Base-by-base conservation (phyloP, 2,113 vertebrate genomes). In the Periophthalmodon schlosseri region DNA sequence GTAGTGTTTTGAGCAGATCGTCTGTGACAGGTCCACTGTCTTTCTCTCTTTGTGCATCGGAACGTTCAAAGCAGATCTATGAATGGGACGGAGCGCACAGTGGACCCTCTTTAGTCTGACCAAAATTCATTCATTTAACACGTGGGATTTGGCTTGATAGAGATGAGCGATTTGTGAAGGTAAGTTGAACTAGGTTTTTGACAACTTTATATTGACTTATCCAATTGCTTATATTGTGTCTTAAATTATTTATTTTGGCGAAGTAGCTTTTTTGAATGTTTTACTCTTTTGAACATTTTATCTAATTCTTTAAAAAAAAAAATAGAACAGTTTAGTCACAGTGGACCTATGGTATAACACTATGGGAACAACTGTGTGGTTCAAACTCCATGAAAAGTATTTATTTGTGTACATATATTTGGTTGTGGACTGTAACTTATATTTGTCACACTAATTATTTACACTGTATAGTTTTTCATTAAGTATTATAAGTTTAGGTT, bases 21-120 rank as follows among this genome's bases (percentile, higher is more conserved):
- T 49, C 76, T 72, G 70, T 85, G 91, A 87, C 84, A 87, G 86
- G 76, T 57, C 15, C 4, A 68, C 49, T 28, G 81, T 20, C 34
- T n/a, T 18, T 71, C 72, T 74, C 54, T 75, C 47, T 15, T 58
- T 67, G 69, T 52, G 54, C 65, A 66, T 63, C 15, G 69, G 73
- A 68, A 61, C 18, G 67, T 57, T 65, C 69, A 68, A 15, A 9
- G 71, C 50, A 10, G 34, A 34, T n/a, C 73, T 56, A 86, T 84
- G 85, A 88, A 83, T 65, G 82, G 28, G 80, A 66, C 74, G 14
- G 68, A 58, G 75, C 63, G 74, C 78, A 90, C 72, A 77, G 60
- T 36, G 70, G 81, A 85, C 36, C 76, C 80, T 75, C 74, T 56
- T 82, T 76, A 75, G 65, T 74, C 2, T n/a, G 2, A 61, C 64